Evolutionary conservation across 2,888 invertebrate genomes (phyloP).

Genomic region (Crepidodera aurea): DNA sequence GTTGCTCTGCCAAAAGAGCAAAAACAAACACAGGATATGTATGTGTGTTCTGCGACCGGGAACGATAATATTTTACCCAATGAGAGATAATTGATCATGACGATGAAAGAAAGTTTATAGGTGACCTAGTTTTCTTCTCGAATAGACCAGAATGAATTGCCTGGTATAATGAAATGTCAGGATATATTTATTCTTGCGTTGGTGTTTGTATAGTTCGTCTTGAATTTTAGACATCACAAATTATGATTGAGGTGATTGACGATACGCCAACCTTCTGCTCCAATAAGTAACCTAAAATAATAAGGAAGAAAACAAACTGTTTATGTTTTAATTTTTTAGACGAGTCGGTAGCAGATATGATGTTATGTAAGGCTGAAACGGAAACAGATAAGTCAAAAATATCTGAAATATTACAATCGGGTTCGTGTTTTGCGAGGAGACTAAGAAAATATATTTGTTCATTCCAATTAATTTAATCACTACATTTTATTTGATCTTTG

Average conservation of each 20-base stretch:
- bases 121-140: not conserved
- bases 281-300: not conserved
- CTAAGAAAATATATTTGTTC: too few species aligned
- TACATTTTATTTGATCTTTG: too few species aligned
- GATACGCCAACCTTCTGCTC: not conserved
- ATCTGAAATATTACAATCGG: too few species aligned
- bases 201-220: constrained; percentile 1
- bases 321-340: too few species aligned
- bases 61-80: constrained; percentile 7
- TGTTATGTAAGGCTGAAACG: too few species aligned
- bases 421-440: too few species aligned
- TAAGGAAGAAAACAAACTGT: not conserved
- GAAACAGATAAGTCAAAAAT: too few species aligned
- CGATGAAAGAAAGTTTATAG: constrained; percentile 8
- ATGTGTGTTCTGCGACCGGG: not conserved
- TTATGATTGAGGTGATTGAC: not conserved
- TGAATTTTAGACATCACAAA: not conserved
- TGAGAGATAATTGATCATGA: constrained; percentile 6
- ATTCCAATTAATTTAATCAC: too few species aligned
- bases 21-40: constrained; percentile 3
- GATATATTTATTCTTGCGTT: constrained; percentile 5
- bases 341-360: too few species aligned
- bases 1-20: not conserved
- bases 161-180: constrained; percentile 3
- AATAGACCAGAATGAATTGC: not conserved